Base-by-base conservation (phyloP, 35 echinoderm and acorn worm species). In the Lytechinus pictus region DNA sequence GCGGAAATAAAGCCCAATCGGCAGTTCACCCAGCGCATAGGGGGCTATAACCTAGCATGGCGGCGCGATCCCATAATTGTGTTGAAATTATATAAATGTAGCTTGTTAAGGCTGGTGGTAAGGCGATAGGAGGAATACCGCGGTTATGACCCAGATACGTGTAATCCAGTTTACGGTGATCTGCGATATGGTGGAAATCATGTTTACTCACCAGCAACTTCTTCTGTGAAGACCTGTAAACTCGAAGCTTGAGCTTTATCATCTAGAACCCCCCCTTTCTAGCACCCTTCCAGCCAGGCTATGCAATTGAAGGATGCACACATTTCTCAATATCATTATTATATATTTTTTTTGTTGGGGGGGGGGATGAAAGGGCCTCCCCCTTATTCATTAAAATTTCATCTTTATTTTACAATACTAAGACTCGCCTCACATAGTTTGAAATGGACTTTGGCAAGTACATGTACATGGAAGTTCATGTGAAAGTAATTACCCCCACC, bases 71-170 rank as follows among this genome's bases (percentile, higher is more conserved):
- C 53, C 92, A 93, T 93, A 93, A 93, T 93, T 93, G 92, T 93
- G 92, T 93, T 93, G 92, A 93, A 93, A 93, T 93, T 93, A 54
- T 93, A 93, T 93, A 93, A 93, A 93, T 93, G 92, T 93, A 57
- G 92, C 92, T 93, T 93, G 55, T 93, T 93, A 93, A 93, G 57
- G 92, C 53, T n/a, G 92, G 92, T 27, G 28, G 92, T 93, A 93
- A 93, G 29, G 53, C 55, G 54, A 93, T 93, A 33, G 54, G n/a
- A 54, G 28, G 92, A 93, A 93, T 57, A 57, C 92, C 92, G 10
- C 92, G 28, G 52, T 19, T 57, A n/a, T 93, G 92, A 93, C 92
- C 92, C 11, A 93, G 92, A 93, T 93, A 55, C 9, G 53, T 19
- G 9, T 93, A 93, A 93, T 93, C 92, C 92, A 93, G 92, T 93